Conservation (phyloP, 2,113 vertebrate species). For the Bubo scandiacus region DNA sequence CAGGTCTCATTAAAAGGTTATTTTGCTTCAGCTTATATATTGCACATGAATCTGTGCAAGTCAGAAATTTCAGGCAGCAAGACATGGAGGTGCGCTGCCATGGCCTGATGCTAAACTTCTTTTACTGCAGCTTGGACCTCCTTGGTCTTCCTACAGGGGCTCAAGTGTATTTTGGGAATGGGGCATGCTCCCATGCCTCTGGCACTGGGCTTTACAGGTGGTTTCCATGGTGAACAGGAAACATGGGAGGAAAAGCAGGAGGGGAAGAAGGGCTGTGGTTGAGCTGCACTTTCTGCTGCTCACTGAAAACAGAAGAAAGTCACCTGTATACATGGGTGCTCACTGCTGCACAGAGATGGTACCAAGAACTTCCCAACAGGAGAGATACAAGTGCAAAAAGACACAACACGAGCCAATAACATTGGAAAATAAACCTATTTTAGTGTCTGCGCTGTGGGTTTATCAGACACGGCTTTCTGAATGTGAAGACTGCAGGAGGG, state of each 20-base stretch:
- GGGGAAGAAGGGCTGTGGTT: neutral
- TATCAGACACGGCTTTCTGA: neutral
- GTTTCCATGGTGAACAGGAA: neutral
- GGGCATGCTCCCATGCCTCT: neutral
- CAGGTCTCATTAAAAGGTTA: neutral
- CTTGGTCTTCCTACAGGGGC: neutral
- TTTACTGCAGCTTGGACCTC: neutral
- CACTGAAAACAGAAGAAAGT: neutral
- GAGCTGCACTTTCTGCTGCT: neutral
- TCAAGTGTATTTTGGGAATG: neutral
- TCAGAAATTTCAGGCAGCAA: neutral
- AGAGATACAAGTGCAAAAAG: neutral
- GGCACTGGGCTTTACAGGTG: neutral
- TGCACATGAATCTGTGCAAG: too few species aligned
- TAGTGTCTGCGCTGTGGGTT: neutral
- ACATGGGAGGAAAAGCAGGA: neutral
- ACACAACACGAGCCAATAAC: neutral
- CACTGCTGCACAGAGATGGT: neutral
- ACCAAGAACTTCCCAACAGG: neutral
- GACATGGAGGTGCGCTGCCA: accelerated
- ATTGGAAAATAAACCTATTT: neutral
- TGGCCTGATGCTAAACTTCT: neutral
- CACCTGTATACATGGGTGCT: neutral
- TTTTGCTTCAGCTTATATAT: neutral
- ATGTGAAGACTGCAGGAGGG: neutral